Conservation (phyloP, 2,113 vertebrate species). For the Salvelinus namaycush region DNA sequence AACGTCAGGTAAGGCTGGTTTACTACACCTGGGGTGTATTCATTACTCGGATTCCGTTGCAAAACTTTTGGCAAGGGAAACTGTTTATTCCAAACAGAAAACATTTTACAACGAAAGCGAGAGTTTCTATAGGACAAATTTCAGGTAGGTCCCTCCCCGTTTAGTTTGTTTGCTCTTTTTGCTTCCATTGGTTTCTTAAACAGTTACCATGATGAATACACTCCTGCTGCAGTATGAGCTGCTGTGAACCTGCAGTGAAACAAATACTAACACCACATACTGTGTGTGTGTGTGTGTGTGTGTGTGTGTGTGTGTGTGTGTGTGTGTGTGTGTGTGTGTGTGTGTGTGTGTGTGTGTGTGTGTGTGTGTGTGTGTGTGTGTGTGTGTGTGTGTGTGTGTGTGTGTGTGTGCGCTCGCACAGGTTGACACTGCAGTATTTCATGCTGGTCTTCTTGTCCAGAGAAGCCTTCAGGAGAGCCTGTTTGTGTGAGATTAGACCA, state of each 20-base stretch:
- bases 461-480: constrained; percentile 93
- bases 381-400: no score
- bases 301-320: no score
- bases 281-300: background rate
- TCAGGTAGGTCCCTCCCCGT: background rate
- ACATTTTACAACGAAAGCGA: background rate
- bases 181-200: no score
- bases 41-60: no score
- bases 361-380: background rate
- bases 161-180: no score
- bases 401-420: constrained; percentile 48
- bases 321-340: no score
- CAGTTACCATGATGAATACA: background rate
- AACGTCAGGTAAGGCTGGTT: constrained; percentile 84
- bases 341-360: no score
- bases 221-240: background rate
- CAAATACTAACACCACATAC: background rate
- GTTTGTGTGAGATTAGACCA: constrained; percentile 73
- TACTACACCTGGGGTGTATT: background rate
- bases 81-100: no score
- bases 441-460: constrained; percentile 86
- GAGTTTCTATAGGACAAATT: background rate
- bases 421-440: constrained; percentile 89
- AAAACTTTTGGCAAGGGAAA: no score
- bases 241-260: background rate